Conservation (phyloP, 2,113 vertebrate genomes). For the Odontophorus gujanensis region DNA sequence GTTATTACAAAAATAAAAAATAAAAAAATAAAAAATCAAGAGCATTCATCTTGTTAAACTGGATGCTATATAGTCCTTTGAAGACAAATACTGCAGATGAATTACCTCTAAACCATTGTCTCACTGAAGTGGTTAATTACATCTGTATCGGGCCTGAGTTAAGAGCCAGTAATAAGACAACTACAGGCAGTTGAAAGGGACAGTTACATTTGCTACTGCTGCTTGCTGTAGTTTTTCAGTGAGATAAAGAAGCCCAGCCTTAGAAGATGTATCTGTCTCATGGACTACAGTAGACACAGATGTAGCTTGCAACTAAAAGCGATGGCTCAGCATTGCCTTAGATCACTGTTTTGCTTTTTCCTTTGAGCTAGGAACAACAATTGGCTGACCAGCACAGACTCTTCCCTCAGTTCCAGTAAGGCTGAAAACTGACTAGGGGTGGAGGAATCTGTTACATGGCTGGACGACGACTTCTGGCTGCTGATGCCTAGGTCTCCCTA, state of each 20-base stretch:
- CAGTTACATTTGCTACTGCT: neutral
- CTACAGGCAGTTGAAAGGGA: neutral
- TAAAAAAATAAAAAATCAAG: neutral
- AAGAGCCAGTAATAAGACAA: rapidly evolving
- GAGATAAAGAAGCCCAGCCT: neutral
- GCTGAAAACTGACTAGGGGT: neutral
- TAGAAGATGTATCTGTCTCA: neutral
- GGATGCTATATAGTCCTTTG: neutral
- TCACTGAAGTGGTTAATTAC: neutral
- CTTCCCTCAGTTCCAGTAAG: neutral
- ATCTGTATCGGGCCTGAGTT: neutral
- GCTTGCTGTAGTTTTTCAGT: neutral
- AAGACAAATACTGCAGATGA: neutral
- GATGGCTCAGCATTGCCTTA: neutral
- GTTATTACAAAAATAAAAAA: neutral
- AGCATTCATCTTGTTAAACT: neutral
- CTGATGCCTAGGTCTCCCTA: neutral
- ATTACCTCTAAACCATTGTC: neutral
- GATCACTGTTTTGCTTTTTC: neutral
- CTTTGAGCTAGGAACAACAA: neutral
- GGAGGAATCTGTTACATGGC: neutral
- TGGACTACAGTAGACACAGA: neutral
- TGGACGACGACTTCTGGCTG: neutral
- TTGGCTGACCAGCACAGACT: neutral
- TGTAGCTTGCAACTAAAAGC: neutral